Conservation (phyloP, 2,888 invertebrate species). For the Drosophila multiciliata region DNA sequence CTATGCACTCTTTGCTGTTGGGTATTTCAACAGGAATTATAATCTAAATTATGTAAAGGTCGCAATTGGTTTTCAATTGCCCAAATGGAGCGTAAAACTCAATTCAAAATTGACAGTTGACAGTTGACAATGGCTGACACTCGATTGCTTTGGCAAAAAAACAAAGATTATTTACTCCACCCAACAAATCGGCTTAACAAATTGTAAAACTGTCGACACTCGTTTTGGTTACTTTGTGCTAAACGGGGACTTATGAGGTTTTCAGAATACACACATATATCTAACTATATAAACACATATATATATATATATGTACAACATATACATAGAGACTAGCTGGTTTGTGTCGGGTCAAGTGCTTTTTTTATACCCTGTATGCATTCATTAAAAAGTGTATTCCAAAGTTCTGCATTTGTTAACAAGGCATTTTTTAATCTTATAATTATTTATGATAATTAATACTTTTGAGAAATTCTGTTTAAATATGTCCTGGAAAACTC, state of each 20-base stretch:
- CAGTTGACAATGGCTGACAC: constrained; percentile 41
- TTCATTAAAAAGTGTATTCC: neutral
- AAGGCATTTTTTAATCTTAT: neutral
- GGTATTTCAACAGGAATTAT: constrained; percentile 72
- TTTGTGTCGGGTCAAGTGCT: neutral
- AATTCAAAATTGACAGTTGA: constrained; percentile 53
- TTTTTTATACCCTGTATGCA: neutral
- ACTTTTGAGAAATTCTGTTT: neutral
- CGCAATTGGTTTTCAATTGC: constrained; percentile 1
- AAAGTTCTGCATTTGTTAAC: neutral
- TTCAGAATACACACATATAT: neutral
- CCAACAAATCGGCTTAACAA: constrained; percentile 28
- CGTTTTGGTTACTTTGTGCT: constrained; percentile 2
- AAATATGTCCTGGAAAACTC: neutral
- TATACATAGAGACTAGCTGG: neutral
- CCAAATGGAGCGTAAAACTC: constrained; percentile 67
- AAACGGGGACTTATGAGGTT: constrained; percentile 27
- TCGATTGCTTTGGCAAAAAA: constrained; percentile 31
- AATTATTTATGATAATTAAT: neutral
- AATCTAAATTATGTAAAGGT: constrained; percentile 63
- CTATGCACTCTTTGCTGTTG: constrained; percentile 14
- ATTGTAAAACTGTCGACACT: constrained; percentile 16
- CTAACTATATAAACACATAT: neutral
- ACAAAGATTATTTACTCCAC: constrained; percentile 23
- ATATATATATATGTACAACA: neutral